Percentiles rank a stretch among this genome's conserved stretches.
Evolutionary conservation across 2,888 invertebrate species (phyloP).

Genomic region (Apodemia duryi): DNA sequence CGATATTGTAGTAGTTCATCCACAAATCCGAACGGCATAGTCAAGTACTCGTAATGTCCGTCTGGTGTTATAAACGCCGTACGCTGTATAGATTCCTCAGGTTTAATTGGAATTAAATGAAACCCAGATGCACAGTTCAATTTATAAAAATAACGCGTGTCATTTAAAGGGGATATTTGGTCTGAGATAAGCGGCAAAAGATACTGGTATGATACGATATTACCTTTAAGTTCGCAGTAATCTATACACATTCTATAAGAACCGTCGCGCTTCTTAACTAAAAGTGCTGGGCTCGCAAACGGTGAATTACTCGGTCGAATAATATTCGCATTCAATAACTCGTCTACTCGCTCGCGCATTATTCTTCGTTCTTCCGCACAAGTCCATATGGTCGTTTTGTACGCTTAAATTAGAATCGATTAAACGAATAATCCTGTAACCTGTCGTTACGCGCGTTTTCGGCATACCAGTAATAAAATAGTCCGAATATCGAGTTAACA

Average conservation of each 20-base stretch:
- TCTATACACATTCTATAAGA: conserved; percentile 30
- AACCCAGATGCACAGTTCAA: conserved; percentile 22
- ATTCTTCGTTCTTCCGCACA: neutral
- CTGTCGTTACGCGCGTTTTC: conserved; percentile 17
- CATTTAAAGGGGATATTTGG: conserved; percentile 23
- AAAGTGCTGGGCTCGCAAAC: no score
- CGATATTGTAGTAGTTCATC: conserved; percentile 26
- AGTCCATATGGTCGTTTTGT: conserved; percentile 15
- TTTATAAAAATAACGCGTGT: no score
- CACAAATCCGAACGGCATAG: conserved; percentile 35
- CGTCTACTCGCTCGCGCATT: neutral
- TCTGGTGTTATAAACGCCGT: neutral
- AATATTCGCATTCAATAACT: conserved; percentile 4
- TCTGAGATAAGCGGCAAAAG: conserved; percentile 25
- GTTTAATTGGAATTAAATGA: conserved; percentile 24
- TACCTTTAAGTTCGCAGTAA: conserved; percentile 27
- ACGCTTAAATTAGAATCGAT: conserved; percentile 3
- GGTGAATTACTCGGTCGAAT: no score
- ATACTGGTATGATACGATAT: conserved; percentile 24
- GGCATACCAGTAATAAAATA: conserved; percentile 17
- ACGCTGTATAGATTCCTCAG: conserved; percentile 26
- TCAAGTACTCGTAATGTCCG: conserved; percentile 20
- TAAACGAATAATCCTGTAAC: conserved; percentile 8
- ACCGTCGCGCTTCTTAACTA: no score
- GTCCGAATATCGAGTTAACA: conserved; percentile 1